Evolutionary conservation across 2,888 invertebrate species (phyloP), one percentile per base, ranked within the genome.

Genomic region (Dicranocentrus wangi): DNA sequence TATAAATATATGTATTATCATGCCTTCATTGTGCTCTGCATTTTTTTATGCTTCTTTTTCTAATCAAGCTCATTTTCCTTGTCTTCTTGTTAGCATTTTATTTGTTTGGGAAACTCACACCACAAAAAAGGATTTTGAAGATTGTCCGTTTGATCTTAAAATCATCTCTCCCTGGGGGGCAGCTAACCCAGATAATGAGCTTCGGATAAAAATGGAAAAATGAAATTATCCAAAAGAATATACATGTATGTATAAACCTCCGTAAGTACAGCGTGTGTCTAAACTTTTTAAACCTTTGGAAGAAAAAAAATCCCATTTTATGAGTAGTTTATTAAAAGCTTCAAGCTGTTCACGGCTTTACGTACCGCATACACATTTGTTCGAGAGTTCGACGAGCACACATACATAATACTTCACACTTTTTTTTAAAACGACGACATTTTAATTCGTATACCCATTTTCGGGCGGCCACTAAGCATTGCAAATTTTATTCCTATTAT

Each of bases 111-210:
- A 39, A 47, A 51, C n/a, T n/a, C n/a, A n/a, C n/a, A n/a, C n/a
- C n/a, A n/a, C 61, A 63, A 47, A 65, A 63, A 39, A 32, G 47
- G 15, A 39, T 39, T 39, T 39, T 39, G 7, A 47, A 47, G 10
- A 47, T 66, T 65, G 28, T 77, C 69, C 69, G 77, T 69, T 70
- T 77, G 70, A 77, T 76, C 68, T 76, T 43, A 32, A 43, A 76
- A 69, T 68, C 25, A 70, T 61, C 70, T 69, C 77, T 77, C 77
- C 53, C 77, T 77, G 77, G 77, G 77, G 77, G 77, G 77, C 70
- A 77, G 70, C 69, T 77, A 69, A 69, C 70, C 70, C 70, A 77
- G 60, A 70, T 77, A 77, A 77, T 77, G 77, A 77, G 77, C 39
- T 77, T 61, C 21, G 42, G 70, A 77, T 77, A 77, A 60, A 77